phyloP scores from a whole-genome alignment of 2,113 vertebrate genomes.

The Meles meles region DNA sequence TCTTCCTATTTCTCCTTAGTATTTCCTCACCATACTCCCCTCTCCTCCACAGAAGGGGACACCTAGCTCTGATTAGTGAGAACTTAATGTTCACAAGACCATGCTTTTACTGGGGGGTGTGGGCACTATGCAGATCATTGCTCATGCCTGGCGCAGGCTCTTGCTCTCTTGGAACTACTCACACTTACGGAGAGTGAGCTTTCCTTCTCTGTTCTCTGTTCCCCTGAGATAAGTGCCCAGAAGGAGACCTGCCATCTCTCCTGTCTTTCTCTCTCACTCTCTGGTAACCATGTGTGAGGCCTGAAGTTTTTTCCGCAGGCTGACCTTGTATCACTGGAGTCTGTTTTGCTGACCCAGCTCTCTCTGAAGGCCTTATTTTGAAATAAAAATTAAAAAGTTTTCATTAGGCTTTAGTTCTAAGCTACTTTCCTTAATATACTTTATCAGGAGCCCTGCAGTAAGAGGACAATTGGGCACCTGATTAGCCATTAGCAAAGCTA shows the following conservation, averaged over 20 bases:
- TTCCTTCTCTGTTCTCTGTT: constrained; percentile 18
- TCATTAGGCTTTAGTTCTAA: constrained; percentile 18
- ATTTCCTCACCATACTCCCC: not conserved
- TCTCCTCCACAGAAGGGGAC: not conserved
- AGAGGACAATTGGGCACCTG: not conserved
- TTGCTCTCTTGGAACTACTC: not conserved
- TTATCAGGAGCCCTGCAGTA: not conserved
- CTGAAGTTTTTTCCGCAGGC: not conserved
- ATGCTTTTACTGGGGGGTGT: not conserved
- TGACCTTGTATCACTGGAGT: not conserved
- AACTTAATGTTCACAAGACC: fast-evolving
- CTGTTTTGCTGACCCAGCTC: constrained; percentile 40
- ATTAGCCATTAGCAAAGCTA: constrained; percentile 51
- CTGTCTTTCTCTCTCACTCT: not conserved
- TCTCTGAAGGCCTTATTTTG: not conserved
- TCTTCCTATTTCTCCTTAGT: not conserved
- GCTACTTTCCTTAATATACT: not conserved
- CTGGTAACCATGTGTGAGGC: not conserved
- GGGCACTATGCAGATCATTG: not conserved
- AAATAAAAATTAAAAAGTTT: constrained; percentile 52
- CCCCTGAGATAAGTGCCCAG: constrained; percentile 21
- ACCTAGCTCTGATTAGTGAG: not conserved
- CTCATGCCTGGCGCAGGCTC: fast-evolving
- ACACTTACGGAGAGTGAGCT: too few relatives aligned
- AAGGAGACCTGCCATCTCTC: not conserved